A percentile compares a stretch with the other conserved stretches of the same genome.
Evolutionary conservation across 1,140 invertebrate genomes (phyloP).

Genomic region (Zaprionus nigranus): DNA sequence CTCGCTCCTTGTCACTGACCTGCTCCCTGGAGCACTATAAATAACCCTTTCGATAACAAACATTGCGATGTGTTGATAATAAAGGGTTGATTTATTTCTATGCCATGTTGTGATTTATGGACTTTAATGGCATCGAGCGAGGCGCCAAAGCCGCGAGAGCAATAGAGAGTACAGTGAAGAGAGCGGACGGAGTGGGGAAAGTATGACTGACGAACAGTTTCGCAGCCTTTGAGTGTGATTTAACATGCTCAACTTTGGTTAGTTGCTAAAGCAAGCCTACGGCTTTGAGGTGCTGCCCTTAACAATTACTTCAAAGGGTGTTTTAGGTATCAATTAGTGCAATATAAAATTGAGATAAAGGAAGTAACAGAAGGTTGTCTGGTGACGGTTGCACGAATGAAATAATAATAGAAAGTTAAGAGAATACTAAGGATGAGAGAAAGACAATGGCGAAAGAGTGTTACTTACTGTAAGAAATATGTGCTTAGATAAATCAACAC

Average conservation of each 20-base stretch:
- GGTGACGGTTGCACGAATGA: no score
- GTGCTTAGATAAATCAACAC: no score
- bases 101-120: conserved; percentile 82
- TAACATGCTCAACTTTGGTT: not conserved
- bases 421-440: no score
- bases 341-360: no score
- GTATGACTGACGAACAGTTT: not conserved
- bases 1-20: conserved; percentile 21
- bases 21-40: conserved; percentile 74
- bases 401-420: no score
- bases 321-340: no score
- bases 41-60: conserved; percentile 83
- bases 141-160: conserved; percentile 13
- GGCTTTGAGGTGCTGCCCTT: not conserved
- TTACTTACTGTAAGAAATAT: no score
- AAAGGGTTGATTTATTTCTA: conserved; percentile 83
- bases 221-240: not conserved
- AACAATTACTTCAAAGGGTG: no score
- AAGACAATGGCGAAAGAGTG: no score
- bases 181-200: not conserved
- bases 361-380: no score
- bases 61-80: conserved; percentile 83
- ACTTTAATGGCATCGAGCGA: conserved; percentile 67
- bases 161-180: not conserved
- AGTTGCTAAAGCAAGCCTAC: not conserved